Conservation (phyloP, 2,113 vertebrate genomes). For the Poicephalus gulielmi region DNA sequence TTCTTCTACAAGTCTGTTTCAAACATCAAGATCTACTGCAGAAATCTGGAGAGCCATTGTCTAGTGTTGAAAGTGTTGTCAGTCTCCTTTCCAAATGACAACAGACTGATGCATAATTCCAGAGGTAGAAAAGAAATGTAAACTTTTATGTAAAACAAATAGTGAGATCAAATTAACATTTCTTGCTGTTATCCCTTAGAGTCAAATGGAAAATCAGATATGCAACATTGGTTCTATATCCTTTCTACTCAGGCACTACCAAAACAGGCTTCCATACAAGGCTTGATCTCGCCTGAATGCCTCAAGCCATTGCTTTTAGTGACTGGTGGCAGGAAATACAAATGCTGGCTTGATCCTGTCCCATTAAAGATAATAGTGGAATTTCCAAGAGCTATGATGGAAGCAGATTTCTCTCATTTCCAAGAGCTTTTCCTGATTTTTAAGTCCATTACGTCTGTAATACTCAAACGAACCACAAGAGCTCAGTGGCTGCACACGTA, state of each 20-base stretch:
- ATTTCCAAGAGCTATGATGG: neutral
- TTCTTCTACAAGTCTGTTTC: slow-evolving; percentile 15
- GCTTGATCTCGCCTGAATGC: neutral
- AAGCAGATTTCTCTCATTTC: neutral
- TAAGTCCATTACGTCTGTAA: neutral
- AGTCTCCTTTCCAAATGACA: neutral
- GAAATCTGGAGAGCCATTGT: neutral
- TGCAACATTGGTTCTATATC: neutral
- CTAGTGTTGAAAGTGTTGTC: neutral
- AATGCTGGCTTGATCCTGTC: neutral
- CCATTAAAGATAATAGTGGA: neutral
- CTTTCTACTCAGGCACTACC: neutral
- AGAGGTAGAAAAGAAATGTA: neutral
- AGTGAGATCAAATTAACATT: neutral
- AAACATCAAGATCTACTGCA: neutral
- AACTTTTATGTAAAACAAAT: neutral
- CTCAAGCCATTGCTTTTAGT: neutral
- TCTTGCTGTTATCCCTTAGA: neutral
- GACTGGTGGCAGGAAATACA: neutral
- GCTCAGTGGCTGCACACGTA: rapidly evolving
- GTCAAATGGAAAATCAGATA: neutral
- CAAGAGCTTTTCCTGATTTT: neutral
- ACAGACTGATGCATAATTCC: neutral
- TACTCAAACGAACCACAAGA: neutral
- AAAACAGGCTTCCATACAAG: neutral